Evolutionary conservation across 1,140 invertebrate genomes (phyloP).

Genomic region (Varroa destructor): DNA sequence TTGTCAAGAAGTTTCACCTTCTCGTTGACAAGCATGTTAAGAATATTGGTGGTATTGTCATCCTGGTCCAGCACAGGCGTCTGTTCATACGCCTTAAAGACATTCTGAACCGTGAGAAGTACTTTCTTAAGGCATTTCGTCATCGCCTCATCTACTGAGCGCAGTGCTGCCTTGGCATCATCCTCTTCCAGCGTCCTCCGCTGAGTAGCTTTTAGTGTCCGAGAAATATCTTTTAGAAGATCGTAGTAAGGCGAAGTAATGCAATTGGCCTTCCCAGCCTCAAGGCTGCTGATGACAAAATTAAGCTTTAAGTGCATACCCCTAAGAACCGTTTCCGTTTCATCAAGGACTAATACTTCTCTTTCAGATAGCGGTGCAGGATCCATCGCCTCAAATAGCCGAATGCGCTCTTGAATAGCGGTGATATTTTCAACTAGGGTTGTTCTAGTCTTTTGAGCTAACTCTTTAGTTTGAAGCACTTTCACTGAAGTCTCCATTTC

Average conservation of each 20-base stretch:
- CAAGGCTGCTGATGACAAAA: no score
- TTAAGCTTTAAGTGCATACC: no score
- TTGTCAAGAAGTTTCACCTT: neutral
- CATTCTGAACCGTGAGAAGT: neutral
- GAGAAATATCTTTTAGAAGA: neutral
- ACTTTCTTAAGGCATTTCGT: constrained; percentile 9
- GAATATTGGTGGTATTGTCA: neutral
- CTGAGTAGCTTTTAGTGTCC: neutral
- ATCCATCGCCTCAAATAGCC: neutral
- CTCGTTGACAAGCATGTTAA: neutral
- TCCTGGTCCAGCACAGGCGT: neutral
- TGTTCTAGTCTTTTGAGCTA: no score
- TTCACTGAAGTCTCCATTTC: no score
- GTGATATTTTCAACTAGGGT: no score
- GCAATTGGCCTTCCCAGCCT: neutral
- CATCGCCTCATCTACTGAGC: neutral
- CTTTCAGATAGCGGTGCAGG: neutral
- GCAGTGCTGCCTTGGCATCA: neutral
- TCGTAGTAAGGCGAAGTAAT: constrained; percentile 16
- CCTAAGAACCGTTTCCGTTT: neutral
- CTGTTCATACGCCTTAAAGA: neutral
- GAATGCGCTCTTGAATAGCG: neutral
- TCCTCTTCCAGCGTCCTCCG: neutral
- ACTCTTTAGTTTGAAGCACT: no score
- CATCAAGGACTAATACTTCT: neutral